phyloP scores from a whole-genome alignment of 23 tunicate genomes.

The Oikopleura dioica region DNA sequence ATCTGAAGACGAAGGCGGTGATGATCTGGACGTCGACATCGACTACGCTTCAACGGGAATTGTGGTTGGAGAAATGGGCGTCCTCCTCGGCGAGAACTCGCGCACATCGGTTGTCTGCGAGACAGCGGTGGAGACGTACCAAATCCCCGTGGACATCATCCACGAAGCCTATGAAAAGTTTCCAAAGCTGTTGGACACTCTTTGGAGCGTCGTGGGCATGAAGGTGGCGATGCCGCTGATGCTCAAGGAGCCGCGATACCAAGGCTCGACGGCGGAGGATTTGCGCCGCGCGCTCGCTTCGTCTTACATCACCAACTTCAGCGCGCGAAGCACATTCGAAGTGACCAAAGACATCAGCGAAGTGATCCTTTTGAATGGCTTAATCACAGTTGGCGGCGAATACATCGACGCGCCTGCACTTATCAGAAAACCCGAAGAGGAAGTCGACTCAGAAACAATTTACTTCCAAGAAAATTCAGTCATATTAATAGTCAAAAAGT shows the following conservation, averaged over 20 bases:
- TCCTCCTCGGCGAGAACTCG: neutral
- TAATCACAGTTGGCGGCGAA: neutral
- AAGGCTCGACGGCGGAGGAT: neutral
- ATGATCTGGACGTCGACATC: too few species aligned
- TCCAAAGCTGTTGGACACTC: constrained; percentile 5
- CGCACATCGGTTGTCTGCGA: neutral
- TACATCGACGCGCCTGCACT: neutral
- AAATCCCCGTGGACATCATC: neutral
- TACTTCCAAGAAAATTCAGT: neutral
- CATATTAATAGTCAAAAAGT: neutral
- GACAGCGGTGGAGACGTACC: constrained; percentile 5
- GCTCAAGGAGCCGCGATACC: neutral
- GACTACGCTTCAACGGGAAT: constrained; percentile 2
- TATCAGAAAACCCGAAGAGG: neutral
- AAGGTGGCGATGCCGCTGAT: neutral
- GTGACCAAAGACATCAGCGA: neutral
- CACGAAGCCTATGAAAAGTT: neutral
- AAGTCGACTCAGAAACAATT: neutral
- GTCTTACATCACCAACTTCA: neutral
- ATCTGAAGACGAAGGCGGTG: neutral
- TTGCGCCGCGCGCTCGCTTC: neutral
- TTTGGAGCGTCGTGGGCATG: neutral
- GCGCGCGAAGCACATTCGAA: neutral
- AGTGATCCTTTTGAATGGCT: neutral
- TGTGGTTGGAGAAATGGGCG: constrained; percentile 5